Percentiles rank a stretch among this genome's conserved stretches.
Conservation (phyloP, 2,888 invertebrate genomes). For the Ariolimax columbianus region DNA sequence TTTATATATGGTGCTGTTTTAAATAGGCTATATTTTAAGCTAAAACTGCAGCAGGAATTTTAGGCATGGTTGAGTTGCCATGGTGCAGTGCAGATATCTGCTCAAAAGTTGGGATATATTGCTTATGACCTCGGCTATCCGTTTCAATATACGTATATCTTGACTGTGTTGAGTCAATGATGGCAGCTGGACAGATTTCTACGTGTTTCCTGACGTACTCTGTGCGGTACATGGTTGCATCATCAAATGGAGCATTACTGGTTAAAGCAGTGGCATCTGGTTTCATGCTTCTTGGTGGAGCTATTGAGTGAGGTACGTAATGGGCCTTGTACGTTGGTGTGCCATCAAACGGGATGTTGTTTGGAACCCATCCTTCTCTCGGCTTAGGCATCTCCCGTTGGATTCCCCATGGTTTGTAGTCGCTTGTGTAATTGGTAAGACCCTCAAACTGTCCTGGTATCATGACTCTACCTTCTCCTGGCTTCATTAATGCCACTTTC, state of each 20-base stretch:
- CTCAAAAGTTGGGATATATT: slow-evolving; percentile 66
- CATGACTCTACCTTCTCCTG: slow-evolving; percentile 61
- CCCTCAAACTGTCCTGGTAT: slow-evolving; percentile 72
- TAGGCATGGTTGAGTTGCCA: slow-evolving; percentile 31
- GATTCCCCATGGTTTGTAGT: slow-evolving; percentile 71
- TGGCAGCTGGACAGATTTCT: slow-evolving; percentile 73
- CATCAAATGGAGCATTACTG: slow-evolving; percentile 74
- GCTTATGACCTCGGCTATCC: slow-evolving; percentile 73
- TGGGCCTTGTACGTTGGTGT: slow-evolving; percentile 74
- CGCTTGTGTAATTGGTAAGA: slow-evolving; percentile 72
- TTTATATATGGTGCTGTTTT: not conserved
- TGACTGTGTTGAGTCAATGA: slow-evolving; percentile 68
- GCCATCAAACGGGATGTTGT: slow-evolving; percentile 77
- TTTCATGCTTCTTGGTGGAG: slow-evolving; percentile 64
- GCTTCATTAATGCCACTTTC: slow-evolving; percentile 63
- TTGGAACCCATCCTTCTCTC: slow-evolving; percentile 73
- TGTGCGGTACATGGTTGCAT: slow-evolving; percentile 75
- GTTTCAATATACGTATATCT: slow-evolving; percentile 67
- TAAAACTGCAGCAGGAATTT: slow-evolving; percentile 41
- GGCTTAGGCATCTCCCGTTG: slow-evolving; percentile 61
- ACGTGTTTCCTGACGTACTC: slow-evolving; percentile 73
- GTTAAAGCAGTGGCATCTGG: slow-evolving; percentile 63
- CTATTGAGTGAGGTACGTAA: slow-evolving; percentile 67
- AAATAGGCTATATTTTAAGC: slow-evolving; percentile 1
- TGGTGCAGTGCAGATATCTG: slow-evolving; percentile 35